phyloP scores from a whole-genome alignment of 2,113 vertebrate species.

The Campylomormyrus tamandua region DNA sequence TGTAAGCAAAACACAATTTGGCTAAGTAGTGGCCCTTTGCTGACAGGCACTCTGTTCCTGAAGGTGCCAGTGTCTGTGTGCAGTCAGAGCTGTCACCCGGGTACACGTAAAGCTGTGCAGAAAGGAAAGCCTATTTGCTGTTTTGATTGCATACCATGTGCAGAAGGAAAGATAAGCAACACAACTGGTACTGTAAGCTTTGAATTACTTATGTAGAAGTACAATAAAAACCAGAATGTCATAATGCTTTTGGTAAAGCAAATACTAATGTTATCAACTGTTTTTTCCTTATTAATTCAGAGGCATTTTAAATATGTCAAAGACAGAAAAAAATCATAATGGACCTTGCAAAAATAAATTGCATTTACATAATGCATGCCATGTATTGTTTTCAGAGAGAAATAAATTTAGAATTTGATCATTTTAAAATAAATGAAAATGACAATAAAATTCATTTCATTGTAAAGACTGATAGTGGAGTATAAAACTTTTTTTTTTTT shows the following conservation, averaged over 20 bases:
- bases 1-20: not conserved
- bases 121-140: constrained; percentile 39
- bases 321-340: not conserved
- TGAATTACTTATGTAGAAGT: not conserved
- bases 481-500: not conserved
- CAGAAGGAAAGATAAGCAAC: constrained; percentile 40
- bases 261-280: not conserved
- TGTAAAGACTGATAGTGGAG: not conserved
- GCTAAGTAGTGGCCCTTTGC: not conserved
- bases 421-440: not conserved
- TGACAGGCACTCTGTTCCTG: not conserved
- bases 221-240: not conserved
- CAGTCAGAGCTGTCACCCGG: constrained; percentile 33
- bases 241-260: not conserved
- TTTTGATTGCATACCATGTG: constrained; percentile 40
- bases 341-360: not conserved
- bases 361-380: not conserved
- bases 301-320: too few species aligned
- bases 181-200: constrained; percentile 29
- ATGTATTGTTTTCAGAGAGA: not conserved
- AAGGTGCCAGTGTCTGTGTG: constrained; percentile 39
- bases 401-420: not conserved
- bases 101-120: constrained; percentile 36
- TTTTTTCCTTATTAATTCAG: not conserved
- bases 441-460: not conserved